phyloP scores from a whole-genome alignment of 2,888 invertebrate genomes.

The Xanthostigma xanthostigma region DNA sequence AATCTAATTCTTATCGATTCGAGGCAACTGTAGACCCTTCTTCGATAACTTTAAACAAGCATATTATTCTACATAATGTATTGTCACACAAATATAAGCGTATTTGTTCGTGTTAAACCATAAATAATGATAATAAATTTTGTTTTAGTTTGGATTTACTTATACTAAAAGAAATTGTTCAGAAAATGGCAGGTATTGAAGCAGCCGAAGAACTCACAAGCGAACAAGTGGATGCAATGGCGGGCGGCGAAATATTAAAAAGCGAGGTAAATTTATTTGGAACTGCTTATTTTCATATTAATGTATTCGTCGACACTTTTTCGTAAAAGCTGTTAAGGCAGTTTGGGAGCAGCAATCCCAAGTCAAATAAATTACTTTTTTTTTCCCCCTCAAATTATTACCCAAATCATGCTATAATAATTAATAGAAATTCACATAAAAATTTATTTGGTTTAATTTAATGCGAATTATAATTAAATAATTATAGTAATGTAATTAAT shows the following conservation, averaged over 20 bases:
- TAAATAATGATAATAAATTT: constrained; percentile 5
- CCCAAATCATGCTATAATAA: no score
- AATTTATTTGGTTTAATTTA: no score
- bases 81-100: background rate
- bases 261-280: constrained; percentile 55
- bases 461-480: no score
- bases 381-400: no score
- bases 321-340: no score
- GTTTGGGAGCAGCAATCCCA: no score
- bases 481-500: no score
- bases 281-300: background rate
- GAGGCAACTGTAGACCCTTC: no score
- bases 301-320: background rate
- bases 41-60: no score
- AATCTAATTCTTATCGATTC: no score
- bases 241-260: constrained; percentile 88
- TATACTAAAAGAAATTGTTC: constrained; percentile 91
- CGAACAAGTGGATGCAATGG: constrained; percentile 92
- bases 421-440: no score
- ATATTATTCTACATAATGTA: background rate
- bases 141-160: constrained; percentile 67
- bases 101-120: background rate
- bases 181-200: constrained; percentile 99
- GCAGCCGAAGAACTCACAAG: constrained; percentile 90
- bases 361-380: no score